Percentiles rank a stretch among this genome's conserved stretches.
Conservation (phyloP, 37 sponge, comb jelly and placozoan genomes). For the Chondrilla cf. caribensis region DNA sequence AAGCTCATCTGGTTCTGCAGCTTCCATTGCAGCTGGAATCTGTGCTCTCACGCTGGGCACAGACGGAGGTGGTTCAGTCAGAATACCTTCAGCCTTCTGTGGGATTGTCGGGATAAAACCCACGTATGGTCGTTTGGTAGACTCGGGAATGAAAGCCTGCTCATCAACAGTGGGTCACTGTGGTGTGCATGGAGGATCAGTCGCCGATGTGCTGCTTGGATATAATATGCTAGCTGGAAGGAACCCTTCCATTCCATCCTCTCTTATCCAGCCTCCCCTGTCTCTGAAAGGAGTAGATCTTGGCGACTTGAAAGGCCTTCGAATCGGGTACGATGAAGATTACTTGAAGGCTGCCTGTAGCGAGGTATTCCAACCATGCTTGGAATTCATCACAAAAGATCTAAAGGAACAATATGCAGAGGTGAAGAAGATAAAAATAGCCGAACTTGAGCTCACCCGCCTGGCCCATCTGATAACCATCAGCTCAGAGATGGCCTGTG, state of each 20-base stretch:
- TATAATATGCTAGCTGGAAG: conserved; percentile 22
- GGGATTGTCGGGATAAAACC: conserved; percentile 89
- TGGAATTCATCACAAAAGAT: conserved; percentile 22
- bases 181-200: conserved; percentile 64
- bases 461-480: conserved; percentile 63
- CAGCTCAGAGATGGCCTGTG: conserved; percentile 46
- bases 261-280: conserved; percentile 15
- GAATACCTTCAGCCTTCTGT: conserved; percentile 84
- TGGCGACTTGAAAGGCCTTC: conserved; percentile 38
- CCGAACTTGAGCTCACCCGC: conserved; percentile 70
- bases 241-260: not conserved
- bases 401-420: conserved; percentile 58
- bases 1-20: conserved; percentile 85
- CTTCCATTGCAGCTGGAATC: conserved; percentile 83
- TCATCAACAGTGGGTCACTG: conserved; percentile 38
- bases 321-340: conserved; percentile 55
- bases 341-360: conserved; percentile 43
- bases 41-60: conserved; percentile 81
- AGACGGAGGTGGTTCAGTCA: conserved; percentile 94
- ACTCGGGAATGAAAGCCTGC: conserved; percentile 10
- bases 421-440: conserved; percentile 63
- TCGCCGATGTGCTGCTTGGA: conserved; percentile 59
- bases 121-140: conserved; percentile 58
- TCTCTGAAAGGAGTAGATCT: conserved; percentile 42
- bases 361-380: conserved; percentile 24